A percentile compares a stretch with the other conserved stretches of the same genome.
These are phyloP conservation scores for Oenanthe oenanthe DNA, from an alignment of 2,113 vertebrate species.

Conservation along the genomic window DNA sequence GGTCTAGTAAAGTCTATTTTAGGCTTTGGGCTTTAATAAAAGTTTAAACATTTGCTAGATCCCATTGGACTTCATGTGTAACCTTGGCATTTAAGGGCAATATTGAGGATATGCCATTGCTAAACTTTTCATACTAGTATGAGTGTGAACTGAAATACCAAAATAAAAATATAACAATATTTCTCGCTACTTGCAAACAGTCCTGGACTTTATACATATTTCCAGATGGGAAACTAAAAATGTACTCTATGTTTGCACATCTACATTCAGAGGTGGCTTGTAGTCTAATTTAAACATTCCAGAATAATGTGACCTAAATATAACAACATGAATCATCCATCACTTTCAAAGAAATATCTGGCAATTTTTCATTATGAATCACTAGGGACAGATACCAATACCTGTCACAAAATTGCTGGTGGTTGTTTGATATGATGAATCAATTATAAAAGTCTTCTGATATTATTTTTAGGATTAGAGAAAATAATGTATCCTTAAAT, in stretches of 20 bases:
- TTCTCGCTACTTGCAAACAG: slow-evolving; percentile 48
- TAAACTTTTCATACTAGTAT: slow-evolving; percentile 60
- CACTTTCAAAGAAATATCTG: slow-evolving; percentile 46
- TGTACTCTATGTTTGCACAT: slow-evolving; percentile 27
- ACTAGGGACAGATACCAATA: not conserved
- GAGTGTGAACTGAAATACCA: slow-evolving; percentile 62
- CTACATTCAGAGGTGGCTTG: slow-evolving; percentile 17
- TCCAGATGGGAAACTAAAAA: slow-evolving; percentile 61
- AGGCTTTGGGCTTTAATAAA: slow-evolving; percentile 64
- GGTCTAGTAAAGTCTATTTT: slow-evolving; percentile 77
- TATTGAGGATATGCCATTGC: slow-evolving; percentile 60
- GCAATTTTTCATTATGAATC: slow-evolving; percentile 20
- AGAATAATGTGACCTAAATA: slow-evolving; percentile 49
- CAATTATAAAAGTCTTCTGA: not conserved
- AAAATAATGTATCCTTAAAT: not conserved
- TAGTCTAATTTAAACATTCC: slow-evolving; percentile 54
- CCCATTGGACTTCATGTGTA: slow-evolving; percentile 54
- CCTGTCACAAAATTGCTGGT: not conserved
- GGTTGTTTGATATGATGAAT: not conserved
- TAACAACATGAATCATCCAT: slow-evolving; percentile 41
- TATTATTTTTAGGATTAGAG: not conserved
- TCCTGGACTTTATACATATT: slow-evolving; percentile 6
- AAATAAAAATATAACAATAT: slow-evolving; percentile 67
- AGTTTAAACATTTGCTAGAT: slow-evolving; percentile 69
- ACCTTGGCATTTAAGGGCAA: slow-evolving; percentile 63